phyloP scores from a whole-genome alignment of 2,888 invertebrate species.

The Nomada lathburiana region DNA sequence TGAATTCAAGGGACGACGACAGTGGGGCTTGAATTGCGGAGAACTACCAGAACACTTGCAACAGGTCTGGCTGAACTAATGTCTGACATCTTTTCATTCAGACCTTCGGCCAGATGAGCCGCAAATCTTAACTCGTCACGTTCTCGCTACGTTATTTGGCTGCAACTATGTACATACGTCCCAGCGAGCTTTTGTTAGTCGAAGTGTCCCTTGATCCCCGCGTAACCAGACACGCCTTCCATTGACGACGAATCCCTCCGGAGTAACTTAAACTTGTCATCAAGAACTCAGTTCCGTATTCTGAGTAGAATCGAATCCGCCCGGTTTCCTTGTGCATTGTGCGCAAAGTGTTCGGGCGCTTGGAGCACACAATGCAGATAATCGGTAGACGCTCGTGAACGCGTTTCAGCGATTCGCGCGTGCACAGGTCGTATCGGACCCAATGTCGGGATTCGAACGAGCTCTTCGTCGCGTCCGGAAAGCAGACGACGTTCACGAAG shows the following conservation, averaged over 20 bases:
- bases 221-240: not conserved
- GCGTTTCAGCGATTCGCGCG: conserved; percentile 42
- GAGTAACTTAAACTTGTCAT: not conserved
- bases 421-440: conserved; percentile 56
- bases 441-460: conserved; percentile 61
- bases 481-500: not conserved
- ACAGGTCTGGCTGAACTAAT: too few species aligned
- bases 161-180: too few species aligned
- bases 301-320: not conserved
- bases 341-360: conserved; percentile 27
- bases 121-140: too few species aligned
- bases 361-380: conserved; percentile 12
- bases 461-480: conserved; percentile 36
- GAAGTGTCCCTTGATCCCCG: too few species aligned
- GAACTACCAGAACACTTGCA: too few species aligned
- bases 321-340: conserved; percentile 9
- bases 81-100: too few species aligned
- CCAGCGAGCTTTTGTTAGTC: too few species aligned
- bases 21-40: too few species aligned
- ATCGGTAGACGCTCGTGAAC: conserved; percentile 57
- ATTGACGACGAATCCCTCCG: not conserved
- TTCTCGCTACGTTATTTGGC: too few species aligned
- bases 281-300: not conserved
- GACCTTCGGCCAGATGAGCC: too few species aligned
- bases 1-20: too few species aligned